A percentile compares a stretch with the other conserved stretches of the same genome.
phyloP scores from a whole-genome alignment of 1,140 invertebrate genomes.

The Calosoma granatense region DNA sequence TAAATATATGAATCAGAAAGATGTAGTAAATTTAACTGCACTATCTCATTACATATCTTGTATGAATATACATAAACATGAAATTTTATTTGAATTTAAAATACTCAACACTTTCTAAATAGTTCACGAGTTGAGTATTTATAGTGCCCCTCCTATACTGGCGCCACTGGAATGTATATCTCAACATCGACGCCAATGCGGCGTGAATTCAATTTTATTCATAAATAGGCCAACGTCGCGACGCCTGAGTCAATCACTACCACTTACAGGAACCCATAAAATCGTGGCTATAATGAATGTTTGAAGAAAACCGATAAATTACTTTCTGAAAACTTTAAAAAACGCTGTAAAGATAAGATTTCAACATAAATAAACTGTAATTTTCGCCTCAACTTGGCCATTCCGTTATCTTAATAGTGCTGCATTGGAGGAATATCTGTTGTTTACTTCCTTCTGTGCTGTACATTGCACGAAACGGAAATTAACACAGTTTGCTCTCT shows the following conservation, averaged over 20 bases:
- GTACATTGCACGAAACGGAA: constrained; percentile 12
- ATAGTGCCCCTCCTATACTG: no score
- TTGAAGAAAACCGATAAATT: constrained; percentile 4
- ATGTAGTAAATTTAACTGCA: no score
- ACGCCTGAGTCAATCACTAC: constrained; percentile 5
- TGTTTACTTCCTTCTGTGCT: constrained; percentile 5
- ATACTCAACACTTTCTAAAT: no score
- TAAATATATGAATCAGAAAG: no score
- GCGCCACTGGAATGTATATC: no score
- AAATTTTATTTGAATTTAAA: no score
- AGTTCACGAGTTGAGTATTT: no score
- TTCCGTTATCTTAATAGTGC: constrained; percentile 16
- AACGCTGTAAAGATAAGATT: constrained; percentile 3
- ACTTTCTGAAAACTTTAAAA: background rate
- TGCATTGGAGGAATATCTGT: constrained; percentile 14
- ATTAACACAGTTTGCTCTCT: constrained; percentile 14
- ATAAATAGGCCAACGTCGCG: background rate
- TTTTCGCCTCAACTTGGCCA: constrained; percentile 13
- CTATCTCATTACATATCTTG: no score
- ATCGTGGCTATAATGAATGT: constrained; percentile 4
- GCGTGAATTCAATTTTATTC: background rate
- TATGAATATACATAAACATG: no score
- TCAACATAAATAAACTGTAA: constrained; percentile 8
- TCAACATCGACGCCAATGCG: background rate
- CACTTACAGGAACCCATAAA: background rate